phyloP scores from a whole-genome alignment of 2,888 invertebrate genomes.

The Drosophila kuntzei region DNA sequence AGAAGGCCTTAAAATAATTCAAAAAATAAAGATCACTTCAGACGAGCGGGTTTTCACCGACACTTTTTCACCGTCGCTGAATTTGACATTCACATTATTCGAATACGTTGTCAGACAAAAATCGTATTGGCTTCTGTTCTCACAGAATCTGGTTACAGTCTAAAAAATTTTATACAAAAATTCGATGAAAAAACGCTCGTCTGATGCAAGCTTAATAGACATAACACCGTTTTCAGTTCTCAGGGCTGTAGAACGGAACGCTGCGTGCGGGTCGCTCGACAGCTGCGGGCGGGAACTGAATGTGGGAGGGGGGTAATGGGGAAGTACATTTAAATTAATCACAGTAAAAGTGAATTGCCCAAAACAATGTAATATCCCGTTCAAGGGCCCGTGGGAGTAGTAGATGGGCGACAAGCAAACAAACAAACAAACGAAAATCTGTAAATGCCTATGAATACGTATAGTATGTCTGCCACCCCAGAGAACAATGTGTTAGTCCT shows the following conservation, averaged over 20 bases:
- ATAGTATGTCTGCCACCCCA: constrained; percentile 43
- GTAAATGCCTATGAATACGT: constrained; percentile 65
- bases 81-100: no score
- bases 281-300: constrained; percentile 9
- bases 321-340: constrained; percentile 77
- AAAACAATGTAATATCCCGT: constrained; percentile 78
- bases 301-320: not conserved
- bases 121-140: no score
- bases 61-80: no score
- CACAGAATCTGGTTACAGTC: no score
- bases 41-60: no score
- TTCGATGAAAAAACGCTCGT: no score
- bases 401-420: constrained; percentile 52
- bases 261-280: constrained; percentile 37
- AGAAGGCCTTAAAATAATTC: constrained; percentile 21
- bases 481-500: constrained; percentile 36
- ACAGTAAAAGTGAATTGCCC: constrained; percentile 81
- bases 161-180: no score
- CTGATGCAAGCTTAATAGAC: no score
- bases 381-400: constrained; percentile 66
- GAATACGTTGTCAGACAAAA: no score
- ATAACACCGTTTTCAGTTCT: no score
- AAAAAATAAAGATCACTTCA: not conserved
- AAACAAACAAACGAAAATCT: constrained; percentile 75
- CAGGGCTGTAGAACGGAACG: constrained; percentile 29